Evolutionary conservation across 2,888 invertebrate species (phyloP), one percentile per base, ranked within the genome.

Genomic region (Stenolophus ochropezus): DNA sequence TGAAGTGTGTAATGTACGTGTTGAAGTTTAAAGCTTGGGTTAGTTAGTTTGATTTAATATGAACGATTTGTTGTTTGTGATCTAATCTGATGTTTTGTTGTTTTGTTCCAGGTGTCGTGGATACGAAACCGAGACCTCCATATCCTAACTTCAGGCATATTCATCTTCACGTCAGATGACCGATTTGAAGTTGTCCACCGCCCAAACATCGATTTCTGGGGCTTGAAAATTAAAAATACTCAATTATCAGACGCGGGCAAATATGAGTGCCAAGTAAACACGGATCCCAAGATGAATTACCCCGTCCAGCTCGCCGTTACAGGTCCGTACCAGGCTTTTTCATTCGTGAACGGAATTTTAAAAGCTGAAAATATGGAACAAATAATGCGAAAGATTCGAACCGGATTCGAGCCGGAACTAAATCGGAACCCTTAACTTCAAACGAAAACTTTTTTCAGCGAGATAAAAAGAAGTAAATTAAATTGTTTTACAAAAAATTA

Each of bases 261-360:
- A 84, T 94, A 94, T 89, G 94, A 94, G 90, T 94, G 94, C 86
- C 94, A 94, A 89, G 92, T 94, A 86, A 94, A 94, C 89, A 94
- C 94, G 0, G 94, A 94, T 86, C 94, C 94, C 49, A 94, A 94
- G 88, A 92, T 94, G 90, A 94, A 93, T 90, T 91, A 92, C 84
- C 92, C 92, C 85, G 92, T 93, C 85, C 91, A 91, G 85, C 91
- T 94, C 74, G 91, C 91, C 11, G 93, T 94, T 23, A 88, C 92
- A 85, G 93, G 94, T 94, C 86, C 87, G 90, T 25, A 25, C 51
- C 21, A 8, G 1, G 11, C 11, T 42, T 42, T 42, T 42, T 42
- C 51, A 51, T n/a, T 11, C 33, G 33, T 42, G 33, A 42, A 42
- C 33, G 11, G 33, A 42, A 42, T 42, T 42, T 42, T 11, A 51